Base-by-base conservation (phyloP, 2,797 vertebrate species). In the Pseudopleuronectes americanus region DNA sequence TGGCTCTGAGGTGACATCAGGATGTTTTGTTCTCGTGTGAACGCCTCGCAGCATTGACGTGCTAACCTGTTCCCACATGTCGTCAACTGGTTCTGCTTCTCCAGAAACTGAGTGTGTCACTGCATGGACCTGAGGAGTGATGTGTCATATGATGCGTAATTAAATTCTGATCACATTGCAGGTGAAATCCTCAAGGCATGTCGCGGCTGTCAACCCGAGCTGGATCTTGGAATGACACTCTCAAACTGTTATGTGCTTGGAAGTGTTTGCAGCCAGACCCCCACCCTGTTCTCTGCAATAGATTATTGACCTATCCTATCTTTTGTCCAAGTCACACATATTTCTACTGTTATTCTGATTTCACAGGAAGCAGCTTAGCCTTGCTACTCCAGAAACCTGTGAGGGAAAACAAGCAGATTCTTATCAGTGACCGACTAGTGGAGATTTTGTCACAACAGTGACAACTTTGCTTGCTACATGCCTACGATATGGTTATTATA, bases 51-150 rank as follows among this genome's bases (percentile, higher is more conserved):
- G 64, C 53, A 58, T 65, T 51, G 58, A 24, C 22, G 62, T 56
- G 56, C 53, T 59, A 64, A 74, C 84, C 74, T 88, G 84, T 87
- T 83, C 69, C 71, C 72, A 87, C 88, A 87, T 65, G 85, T 82
- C 76, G 19, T 56, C 57, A 87, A 88, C 86, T 76, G 78, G 86
- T 89, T 89, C 63, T 71, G 24, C 82, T 63, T 77, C 62, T 53
- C 19, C 48, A 0, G 22, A 7, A 10, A 19, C 22, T 48, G 3
- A 45, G 43, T 45, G 21, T 41, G 0, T 0, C 7, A 4, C 21
- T 57, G 19, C 21, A 38, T 57, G 1, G 8, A 43, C 26, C 57
- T 3, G 1, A 28, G 59, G 47, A 43, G 8, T 6, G 13, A 6
- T 31, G 0, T 59, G 26, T 3, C 19, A 23, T 23, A 4, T 41